phyloP scores from a whole-genome alignment of 2,113 vertebrate species.

The Chloropsis hardwickii region DNA sequence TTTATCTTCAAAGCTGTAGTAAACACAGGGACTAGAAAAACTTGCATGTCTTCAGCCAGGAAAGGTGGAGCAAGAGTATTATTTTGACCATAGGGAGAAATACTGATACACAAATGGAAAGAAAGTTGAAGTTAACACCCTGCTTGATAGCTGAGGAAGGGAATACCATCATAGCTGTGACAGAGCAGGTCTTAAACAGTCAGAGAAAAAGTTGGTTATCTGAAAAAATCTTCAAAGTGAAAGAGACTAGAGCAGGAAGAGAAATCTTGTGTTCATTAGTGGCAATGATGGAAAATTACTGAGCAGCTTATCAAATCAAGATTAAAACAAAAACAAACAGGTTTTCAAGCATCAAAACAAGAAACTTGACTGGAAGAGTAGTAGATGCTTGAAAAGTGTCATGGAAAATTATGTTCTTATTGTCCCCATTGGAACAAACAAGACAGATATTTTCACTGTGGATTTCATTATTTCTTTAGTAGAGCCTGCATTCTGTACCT shows the following conservation, averaged over 20 bases:
- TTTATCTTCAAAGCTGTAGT: neutral
- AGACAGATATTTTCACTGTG: neutral
- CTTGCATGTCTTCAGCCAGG: neutral
- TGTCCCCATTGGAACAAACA: neutral
- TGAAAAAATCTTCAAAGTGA: neutral
- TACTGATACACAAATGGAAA: neutral
- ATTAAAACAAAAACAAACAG: neutral
- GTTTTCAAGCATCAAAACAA: neutral
- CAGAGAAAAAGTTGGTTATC: neutral
- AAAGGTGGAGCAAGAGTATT: neutral
- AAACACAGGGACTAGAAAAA: neutral
- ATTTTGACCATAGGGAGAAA: neutral
- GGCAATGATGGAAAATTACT: neutral
- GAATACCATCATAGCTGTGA: neutral
- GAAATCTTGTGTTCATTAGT: neutral
- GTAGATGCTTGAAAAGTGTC: neutral
- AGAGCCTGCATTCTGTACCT: neutral
- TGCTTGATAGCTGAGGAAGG: neutral
- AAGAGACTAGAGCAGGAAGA: neutral
- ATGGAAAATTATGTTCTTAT: neutral
- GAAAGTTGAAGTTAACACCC: neutral
- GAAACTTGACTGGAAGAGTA: neutral
- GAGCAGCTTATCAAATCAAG: neutral
- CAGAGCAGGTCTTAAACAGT: neutral
- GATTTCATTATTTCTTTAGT: neutral